A percentile compares a stretch with the other conserved stretches of the same genome.
phyloP scores from a whole-genome alignment of 2,888 invertebrate genomes.

The Parnassius apollo region DNA sequence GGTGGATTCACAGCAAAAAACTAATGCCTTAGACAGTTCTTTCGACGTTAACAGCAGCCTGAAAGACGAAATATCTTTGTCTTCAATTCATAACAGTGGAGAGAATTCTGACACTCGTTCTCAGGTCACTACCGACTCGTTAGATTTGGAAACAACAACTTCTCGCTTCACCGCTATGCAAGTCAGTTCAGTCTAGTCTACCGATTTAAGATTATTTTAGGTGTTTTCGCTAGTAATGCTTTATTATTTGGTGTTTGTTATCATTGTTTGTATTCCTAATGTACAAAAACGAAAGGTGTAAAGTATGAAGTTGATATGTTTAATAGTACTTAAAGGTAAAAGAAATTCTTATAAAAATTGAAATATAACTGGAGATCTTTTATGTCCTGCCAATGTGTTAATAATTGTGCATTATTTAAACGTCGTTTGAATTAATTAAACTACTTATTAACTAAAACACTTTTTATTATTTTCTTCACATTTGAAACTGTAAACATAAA shows the following conservation, averaged over 20 bases:
- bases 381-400: constrained; percentile 18
- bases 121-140: constrained; percentile 73
- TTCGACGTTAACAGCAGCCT: constrained; percentile 66
- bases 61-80: constrained; percentile 74
- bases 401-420: constrained; percentile 7
- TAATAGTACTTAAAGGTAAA: background rate
- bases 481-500: no score
- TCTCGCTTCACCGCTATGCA: constrained; percentile 80
- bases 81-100: constrained; percentile 61
- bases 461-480: background rate
- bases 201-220: no score
- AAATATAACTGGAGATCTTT: constrained; percentile 5
- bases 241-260: no score
- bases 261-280: no score
- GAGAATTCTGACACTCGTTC: constrained; percentile 74
- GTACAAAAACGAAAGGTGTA: no score
- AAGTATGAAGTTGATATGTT: no score
- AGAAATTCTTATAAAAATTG: constrained; percentile 1
- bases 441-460: constrained; percentile 10
- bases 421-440: constrained; percentile 8
- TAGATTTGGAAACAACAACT: constrained; percentile 71
- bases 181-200: constrained; percentile 80
- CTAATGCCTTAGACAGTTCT: constrained; percentile 61
- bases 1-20: constrained; percentile 72
- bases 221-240: no score